These are phyloP conservation scores for Speoplatyrhinus poulsoni DNA, from an alignment of 2,113 vertebrate species.

Conservation along the genomic window DNA sequence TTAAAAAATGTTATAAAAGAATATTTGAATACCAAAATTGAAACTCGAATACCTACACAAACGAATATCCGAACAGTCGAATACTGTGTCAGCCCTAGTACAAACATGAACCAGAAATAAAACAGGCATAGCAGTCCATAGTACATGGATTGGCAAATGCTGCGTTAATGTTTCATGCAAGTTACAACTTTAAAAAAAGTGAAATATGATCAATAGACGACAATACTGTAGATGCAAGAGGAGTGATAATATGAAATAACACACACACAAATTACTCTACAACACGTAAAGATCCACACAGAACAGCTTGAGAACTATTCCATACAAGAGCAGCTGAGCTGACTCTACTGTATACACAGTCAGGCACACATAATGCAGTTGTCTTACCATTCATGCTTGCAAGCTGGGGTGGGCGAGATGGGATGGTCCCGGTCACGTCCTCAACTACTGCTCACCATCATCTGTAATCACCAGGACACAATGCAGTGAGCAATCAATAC, in stretches of 20 bases:
- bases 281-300: slow-evolving; percentile 3
- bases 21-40: no score
- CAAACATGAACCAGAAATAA: no score
- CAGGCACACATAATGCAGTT: slow-evolving; percentile 25
- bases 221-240: no score
- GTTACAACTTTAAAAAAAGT: background rate
- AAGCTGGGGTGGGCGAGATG: slow-evolving; percentile 36
- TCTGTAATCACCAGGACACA: slow-evolving; percentile 68
- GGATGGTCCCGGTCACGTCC: slow-evolving; percentile 37
- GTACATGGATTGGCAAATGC: background rate
- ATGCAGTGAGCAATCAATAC: slow-evolving; percentile 59
- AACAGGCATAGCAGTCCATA: background rate
- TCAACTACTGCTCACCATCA: slow-evolving; percentile 65
- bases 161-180: background rate
- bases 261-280: slow-evolving; percentile 13
- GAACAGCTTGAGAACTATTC: background rate
- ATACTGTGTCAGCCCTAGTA: no score
- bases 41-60: no score
- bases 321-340: background rate
- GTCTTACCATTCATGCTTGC: slow-evolving; percentile 73
- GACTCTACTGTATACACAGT: slow-evolving; percentile 3
- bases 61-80: no score
- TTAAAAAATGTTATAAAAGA: no score
- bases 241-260: no score
- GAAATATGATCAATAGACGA: no score